Evolutionary conservation across 2,888 invertebrate genomes (phyloP).

Genomic region (Stramonita haemastoma): DNA sequence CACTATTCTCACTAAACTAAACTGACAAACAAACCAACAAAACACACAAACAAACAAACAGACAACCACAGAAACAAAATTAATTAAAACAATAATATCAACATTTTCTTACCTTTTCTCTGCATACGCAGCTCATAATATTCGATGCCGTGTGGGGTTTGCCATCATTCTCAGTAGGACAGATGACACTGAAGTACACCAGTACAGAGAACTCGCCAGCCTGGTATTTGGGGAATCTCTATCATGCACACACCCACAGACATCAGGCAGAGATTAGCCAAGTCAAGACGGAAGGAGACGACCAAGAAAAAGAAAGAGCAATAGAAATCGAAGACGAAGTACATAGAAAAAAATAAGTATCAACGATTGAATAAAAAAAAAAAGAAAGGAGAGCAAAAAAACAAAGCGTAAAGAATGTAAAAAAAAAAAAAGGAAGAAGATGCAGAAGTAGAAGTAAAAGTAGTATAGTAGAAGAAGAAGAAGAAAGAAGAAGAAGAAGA

Average conservation of each 20-base stretch:
- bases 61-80: neutral
- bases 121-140: constrained; percentile 68
- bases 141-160: constrained; percentile 69
- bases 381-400: too few species aligned
- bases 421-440: too few species aligned
- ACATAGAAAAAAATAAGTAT: neutral
- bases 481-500: neutral
- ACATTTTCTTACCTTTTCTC: constrained; percentile 56
- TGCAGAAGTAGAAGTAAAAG: too few species aligned
- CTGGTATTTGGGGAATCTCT: constrained; percentile 66
- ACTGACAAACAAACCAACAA: neutral
- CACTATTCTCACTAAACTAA: neutral
- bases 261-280: neutral
- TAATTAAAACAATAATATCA: neutral
- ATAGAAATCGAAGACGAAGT: neutral
- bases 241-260: constrained; percentile 36
- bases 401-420: too few species aligned
- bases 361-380: neutral
- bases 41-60: neutral
- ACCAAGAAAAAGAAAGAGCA: neutral
- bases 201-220: constrained; percentile 61
- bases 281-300: too few species aligned
- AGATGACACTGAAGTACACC: constrained; percentile 70
- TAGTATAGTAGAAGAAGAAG: too few species aligned
- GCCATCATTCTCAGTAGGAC: constrained; percentile 65